phyloP scores from a whole-genome alignment of 2,888 invertebrate genomes.

The Xestia rhomboidea region DNA sequence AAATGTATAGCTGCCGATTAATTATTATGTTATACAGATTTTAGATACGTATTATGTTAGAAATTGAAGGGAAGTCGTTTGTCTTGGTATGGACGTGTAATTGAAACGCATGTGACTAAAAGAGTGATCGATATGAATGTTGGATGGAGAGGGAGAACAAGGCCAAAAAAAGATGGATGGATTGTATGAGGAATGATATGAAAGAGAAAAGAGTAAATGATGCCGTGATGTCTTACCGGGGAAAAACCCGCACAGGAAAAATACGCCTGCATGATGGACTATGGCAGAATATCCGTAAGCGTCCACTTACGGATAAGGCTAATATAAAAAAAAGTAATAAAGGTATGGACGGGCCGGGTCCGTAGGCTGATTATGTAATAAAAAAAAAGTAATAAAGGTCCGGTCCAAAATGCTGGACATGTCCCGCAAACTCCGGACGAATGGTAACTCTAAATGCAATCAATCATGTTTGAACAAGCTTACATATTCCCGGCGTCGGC shows the following conservation, averaged over 20 bases:
- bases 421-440: background rate
- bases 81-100: background rate
- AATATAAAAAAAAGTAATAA: too few species aligned
- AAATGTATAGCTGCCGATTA: too few species aligned
- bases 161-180: background rate
- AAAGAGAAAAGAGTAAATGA: background rate
- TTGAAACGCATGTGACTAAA: background rate
- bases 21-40: too few species aligned
- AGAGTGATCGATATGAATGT: background rate
- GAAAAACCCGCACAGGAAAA: background rate
- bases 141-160: background rate
- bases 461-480: constrained; percentile 66
- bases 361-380: background rate
- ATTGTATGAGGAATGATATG: background rate
- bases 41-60: too few species aligned
- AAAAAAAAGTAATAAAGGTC: background rate
- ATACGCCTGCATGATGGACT: too few species aligned
- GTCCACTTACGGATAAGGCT: too few species aligned
- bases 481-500: constrained; percentile 43
- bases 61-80: background rate
- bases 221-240: background rate
- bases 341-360: too few species aligned
- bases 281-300: background rate
- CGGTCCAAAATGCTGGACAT: background rate
- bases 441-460: constrained; percentile 50